Evolutionary conservation across 1,140 invertebrate species (phyloP), one percentile per base, ranked within the genome.

Genomic region (Cardiocondyla obscurior): DNA sequence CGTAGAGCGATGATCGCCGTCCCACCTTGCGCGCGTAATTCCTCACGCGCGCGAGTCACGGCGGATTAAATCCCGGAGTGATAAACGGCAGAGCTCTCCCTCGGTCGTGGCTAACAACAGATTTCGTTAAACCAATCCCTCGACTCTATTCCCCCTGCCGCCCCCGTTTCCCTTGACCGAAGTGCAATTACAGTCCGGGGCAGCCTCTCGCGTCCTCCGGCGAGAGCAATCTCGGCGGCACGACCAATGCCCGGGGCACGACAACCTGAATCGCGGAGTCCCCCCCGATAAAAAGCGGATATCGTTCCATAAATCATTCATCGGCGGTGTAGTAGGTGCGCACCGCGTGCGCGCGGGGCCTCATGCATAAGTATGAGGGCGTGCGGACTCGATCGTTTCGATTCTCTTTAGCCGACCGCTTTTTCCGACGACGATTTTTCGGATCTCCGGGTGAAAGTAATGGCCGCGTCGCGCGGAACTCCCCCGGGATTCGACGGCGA

Each of bases 221-320:
- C 87, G 46, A 81, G 57, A 76, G 70, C 83, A 88, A 88, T 88
- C 84, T 81, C 33, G 64, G 62, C 64, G 30, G 49, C 53, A 69
- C 87, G 72, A 88, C 77, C 73, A 67, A 16, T 77, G 85, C 82
- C 49, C 44, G 30, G 22, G 82, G 87, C 86, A 33, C 64, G 70
- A 73, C 81, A 89, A 81, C 62, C 62, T 84, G 83, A 25, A 85
- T 83, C 74, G 74, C 44, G 33, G 30, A 28, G 12, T 7, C 58
- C 10, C 33, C 14, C 22, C 25, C 55, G 69, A 83, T 85, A 85
- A 88, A 88, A 85, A 87, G 69, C 79, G 82, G 83, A 88, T 88
- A 88, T 82, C 86, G 86, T 88, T 88, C 70, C 85, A 88, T 88
- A 88, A 89, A 89, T 89, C 87, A 88, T 88, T 83, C 83, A 85